Evolutionary conservation across 2,888 invertebrate genomes (phyloP).

Genomic region (Adelognathus sp.): DNA sequence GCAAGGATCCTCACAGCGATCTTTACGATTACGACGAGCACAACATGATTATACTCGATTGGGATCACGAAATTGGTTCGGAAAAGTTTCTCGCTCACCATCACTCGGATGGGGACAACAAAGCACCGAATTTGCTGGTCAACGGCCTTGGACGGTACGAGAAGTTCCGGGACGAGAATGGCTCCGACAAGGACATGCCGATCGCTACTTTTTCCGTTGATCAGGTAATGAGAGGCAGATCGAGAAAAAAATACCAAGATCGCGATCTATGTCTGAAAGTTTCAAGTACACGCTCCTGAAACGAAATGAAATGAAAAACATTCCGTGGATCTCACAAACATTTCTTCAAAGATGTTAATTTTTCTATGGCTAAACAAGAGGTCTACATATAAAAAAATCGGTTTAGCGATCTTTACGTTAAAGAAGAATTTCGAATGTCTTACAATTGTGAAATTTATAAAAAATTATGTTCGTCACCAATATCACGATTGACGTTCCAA

Average conservation of each 20-base stretch:
- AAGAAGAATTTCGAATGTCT: too few species aligned
- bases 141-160: conserved; percentile 90
- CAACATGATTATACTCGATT: conserved; percentile 90
- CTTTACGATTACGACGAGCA: conserved; percentile 93
- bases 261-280: neutral
- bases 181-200: conserved; percentile 82
- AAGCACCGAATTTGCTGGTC: conserved; percentile 90
- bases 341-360: too few species aligned
- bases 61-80: conserved; percentile 89
- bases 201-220: conserved; percentile 86
- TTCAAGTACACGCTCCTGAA: conserved; percentile 19
- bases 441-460: too few species aligned
- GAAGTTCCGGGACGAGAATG: conserved; percentile 78
- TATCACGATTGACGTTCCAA: too few species aligned
- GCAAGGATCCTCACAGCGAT: conserved; percentile 84
- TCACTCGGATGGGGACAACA: conserved; percentile 91
- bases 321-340: neutral
- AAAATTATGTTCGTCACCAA: too few species aligned
- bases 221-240: conserved; percentile 82
- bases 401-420: too few species aligned
- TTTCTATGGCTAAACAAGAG: too few species aligned
- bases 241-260: neutral
- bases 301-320: neutral
- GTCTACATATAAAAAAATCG: too few species aligned
- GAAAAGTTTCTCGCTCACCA: conserved; percentile 93